Evolutionary conservation across 1,140 invertebrate genomes (phyloP), one percentile per base, ranked within the genome.

Genomic region (Arctopsyche grandis): DNA sequence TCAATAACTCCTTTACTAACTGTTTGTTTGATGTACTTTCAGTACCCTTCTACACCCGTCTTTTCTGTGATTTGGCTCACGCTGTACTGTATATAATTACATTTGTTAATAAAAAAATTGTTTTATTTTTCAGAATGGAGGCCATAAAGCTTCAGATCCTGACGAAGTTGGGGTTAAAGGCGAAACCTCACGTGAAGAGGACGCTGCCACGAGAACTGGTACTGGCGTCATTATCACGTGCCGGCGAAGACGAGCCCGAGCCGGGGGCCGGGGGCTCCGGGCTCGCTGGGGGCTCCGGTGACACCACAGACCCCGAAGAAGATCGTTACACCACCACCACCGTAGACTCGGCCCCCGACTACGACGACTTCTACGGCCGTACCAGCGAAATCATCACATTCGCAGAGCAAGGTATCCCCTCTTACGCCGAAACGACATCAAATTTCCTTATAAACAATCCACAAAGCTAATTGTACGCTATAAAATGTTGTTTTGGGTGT

Each of bases 61-160:
- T 38, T 38, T 38, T 38, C 7, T 1, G 29, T 38, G 29, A 38
- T 38, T 38, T 7, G 29, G 3, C 29, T 38, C 29, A 38, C 7
- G 12, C 48, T 52, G 10, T 52, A 4, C 12, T 46, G n/a, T 12
- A 7, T 46, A 46, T 46, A 46, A 12, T 46, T 46, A 46, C 44
- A 46, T 46, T 7, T 46, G 12, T 5, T 7, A 46, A 46, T 46
- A 7, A 7, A 46, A 12, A 7, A 46, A 7, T 46, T 7, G 5
- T 46, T 46, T 46, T 7, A 7, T 46, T 7, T 52, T 52, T 5
- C 79, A 82, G 94, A 71, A 91, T 95, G 48, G 93, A 95, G 84
- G 93, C 93, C 79, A 93, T 95, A 9, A 95, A 95, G 84, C 91
- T 94, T 82, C 94, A 95, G 85, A 95, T 96, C 16, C 84, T 96